These are phyloP conservation scores for Noctua comes DNA, from an alignment of 2,888 invertebrate genomes.

Conservation along the genomic window DNA sequence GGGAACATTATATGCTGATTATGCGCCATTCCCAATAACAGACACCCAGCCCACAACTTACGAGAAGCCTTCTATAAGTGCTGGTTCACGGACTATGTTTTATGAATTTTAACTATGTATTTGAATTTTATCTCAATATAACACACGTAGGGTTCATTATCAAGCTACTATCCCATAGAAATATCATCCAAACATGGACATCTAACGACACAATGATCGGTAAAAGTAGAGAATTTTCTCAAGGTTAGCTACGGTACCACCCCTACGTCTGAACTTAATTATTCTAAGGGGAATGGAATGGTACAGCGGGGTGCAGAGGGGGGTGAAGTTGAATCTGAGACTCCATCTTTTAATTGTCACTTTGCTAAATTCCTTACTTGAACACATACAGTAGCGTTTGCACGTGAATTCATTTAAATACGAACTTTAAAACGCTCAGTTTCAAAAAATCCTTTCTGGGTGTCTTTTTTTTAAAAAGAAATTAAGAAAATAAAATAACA, in stretches of 20 bases:
- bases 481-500: background rate
- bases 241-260: constrained; percentile 18
- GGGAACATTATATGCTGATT: background rate
- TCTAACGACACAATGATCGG: background rate
- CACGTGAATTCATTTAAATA: constrained; percentile 4
- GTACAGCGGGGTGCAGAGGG: constrained; percentile 12
- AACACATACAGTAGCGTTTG: background rate
- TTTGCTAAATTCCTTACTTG: constrained; percentile 32
- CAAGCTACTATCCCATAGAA: background rate
- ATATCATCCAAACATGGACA: background rate
- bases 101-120: background rate
- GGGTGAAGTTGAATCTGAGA: constrained; percentile 23
- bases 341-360: constrained; percentile 56
- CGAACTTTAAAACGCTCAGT: background rate
- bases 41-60: background rate
- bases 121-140: background rate
- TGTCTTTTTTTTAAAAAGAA: background rate
- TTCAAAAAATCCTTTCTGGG: background rate
- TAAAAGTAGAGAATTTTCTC: background rate
- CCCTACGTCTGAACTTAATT: constrained; percentile 65
- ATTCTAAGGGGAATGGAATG: constrained; percentile 58
- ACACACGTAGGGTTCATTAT: background rate
- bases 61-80: background rate
- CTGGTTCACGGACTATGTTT: background rate
- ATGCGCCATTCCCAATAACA: background rate